Conservation (phyloP, 2,797 vertebrate species). For the Neoniphon sammara region DNA sequence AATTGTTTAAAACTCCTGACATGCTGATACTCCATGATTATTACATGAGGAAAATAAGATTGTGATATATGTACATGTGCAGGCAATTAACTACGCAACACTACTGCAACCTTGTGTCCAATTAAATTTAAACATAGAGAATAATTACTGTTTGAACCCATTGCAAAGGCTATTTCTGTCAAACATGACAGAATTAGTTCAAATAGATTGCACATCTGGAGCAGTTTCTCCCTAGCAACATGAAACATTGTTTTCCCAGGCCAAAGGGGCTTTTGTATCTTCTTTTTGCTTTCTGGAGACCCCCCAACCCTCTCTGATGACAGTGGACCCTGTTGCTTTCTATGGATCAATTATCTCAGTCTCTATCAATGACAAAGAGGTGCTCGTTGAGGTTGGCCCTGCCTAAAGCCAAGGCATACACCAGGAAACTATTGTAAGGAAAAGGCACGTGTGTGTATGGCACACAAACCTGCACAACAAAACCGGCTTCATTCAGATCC, state of each 20-base stretch:
- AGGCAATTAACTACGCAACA: constrained; percentile 15
- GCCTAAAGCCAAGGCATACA: constrained; percentile 61
- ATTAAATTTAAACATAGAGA: constrained; percentile 32
- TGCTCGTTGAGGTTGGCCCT: constrained; percentile 59
- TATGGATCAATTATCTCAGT: constrained; percentile 80
- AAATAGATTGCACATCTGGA: constrained; percentile 63
- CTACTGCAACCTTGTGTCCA: constrained; percentile 21
- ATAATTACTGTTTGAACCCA: constrained; percentile 64
- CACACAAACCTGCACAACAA: constrained; percentile 70
- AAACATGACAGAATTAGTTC: constrained; percentile 56
- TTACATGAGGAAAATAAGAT: constrained; percentile 16
- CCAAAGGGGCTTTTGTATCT: constrained; percentile 49
- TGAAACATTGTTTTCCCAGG: constrained; percentile 63
- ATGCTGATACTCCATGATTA: neutral
- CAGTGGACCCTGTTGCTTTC: constrained; percentile 72
- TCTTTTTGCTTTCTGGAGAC: constrained; percentile 50
- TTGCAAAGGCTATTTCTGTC: constrained; percentile 47
- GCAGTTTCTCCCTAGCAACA: constrained; percentile 56
- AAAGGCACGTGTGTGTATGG: constrained; percentile 58
- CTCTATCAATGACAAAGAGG: constrained; percentile 76
- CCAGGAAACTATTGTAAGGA: constrained; percentile 61
- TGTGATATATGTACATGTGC: neutral
- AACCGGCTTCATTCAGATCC: constrained; percentile 62
- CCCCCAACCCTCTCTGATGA: constrained; percentile 58
- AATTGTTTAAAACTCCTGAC: neutral